These are phyloP conservation scores for Drosophila takahashii DNA, from an alignment of 1,140 invertebrate species.

Conservation along the genomic window DNA sequence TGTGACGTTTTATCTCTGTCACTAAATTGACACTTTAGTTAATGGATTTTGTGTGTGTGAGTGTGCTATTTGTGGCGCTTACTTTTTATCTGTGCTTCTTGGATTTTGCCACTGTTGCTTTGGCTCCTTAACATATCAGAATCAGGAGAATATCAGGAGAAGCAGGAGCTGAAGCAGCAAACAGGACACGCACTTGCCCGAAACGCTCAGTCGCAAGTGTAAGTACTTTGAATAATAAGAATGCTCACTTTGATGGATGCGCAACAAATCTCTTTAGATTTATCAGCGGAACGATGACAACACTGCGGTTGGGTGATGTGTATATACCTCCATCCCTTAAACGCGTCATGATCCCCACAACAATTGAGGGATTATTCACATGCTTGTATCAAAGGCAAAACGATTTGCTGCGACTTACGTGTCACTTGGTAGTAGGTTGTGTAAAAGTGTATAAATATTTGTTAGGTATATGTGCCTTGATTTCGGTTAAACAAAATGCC, in stretches of 20 bases:
- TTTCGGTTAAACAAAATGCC: slow-evolving; percentile 43
- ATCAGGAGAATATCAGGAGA: neutral
- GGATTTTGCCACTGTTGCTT: slow-evolving; percentile 55
- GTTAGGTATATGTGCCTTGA: slow-evolving; percentile 16
- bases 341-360: slow-evolving; percentile 28
- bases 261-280: slow-evolving; percentile 70
- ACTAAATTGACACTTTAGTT: slow-evolving; percentile 84
- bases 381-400: slow-evolving; percentile 23
- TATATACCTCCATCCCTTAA: neutral
- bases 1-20: slow-evolving; percentile 84
- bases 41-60: slow-evolving; percentile 82
- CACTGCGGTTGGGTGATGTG: slow-evolving; percentile 2
- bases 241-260: slow-evolving; percentile 81
- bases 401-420: slow-evolving; percentile 41
- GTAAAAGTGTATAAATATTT: slow-evolving; percentile 25
- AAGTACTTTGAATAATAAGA: slow-evolving; percentile 81
- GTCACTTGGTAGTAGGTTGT: slow-evolving; percentile 26
- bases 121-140: slow-evolving; percentile 35
- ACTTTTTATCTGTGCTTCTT: slow-evolving; percentile 55
- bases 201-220: slow-evolving; percentile 50
- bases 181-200: slow-evolving; percentile 68
- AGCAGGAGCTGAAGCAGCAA: slow-evolving; percentile 11
- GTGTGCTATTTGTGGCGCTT: slow-evolving; percentile 65
- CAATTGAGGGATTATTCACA: slow-evolving; percentile 36
- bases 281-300: slow-evolving; percentile 57